Base-by-base conservation (phyloP, 2,797 vertebrate genomes). In the Sebastes kiyomatsui region DNA sequence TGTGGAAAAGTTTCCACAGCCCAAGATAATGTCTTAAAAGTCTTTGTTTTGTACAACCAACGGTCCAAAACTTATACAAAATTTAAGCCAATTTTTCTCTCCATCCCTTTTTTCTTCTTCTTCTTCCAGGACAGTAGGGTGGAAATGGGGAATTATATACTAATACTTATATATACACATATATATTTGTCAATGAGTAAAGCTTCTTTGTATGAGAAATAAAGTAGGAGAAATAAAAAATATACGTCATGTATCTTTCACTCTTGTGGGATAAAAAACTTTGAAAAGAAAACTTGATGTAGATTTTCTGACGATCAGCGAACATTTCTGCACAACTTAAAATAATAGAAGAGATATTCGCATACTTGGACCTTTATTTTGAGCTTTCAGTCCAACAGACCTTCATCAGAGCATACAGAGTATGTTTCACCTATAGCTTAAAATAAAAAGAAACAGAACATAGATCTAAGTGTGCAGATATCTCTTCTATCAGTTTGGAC, bases 321-420 rank as follows among this genome's bases (percentile, higher is more conserved):
- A 52, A 52, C 0, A 52, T 52, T 52, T 52, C 20, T 5, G 18
- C 49, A 52, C 20, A 52, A n/a, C 1, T 52, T 10, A 52, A 52
- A 52, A n/a, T n/a, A 10, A 52, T n/a, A 52, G 49, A 20, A 9
- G 49, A 52, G 49, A 52, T 52, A 52, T 46, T 46, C 16, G 0
- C 42, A 46, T 0, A 18, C 42, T 46, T 46, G 42, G 2, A 18
- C 0, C 6, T 46, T 46, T 46, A 0, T 7, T 18, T 46, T 0
- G 3, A 46, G 42, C 14, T 46, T 46, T 46, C 42, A 3, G 42
- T 7, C 42, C 14, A 46, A 46, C 42, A 46, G 16, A 46, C 42
- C 16, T 18, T 46, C 42, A 46, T 4, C 16, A 46, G 42, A 46
- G 42, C 0, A 46, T 46, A 18, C 42, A 46, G 16, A 3, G 42